Evolutionary conservation across 2,113 vertebrate species (phyloP), one percentile per base, ranked within the genome.

Genomic region (Neodon shergylaensis): DNA sequence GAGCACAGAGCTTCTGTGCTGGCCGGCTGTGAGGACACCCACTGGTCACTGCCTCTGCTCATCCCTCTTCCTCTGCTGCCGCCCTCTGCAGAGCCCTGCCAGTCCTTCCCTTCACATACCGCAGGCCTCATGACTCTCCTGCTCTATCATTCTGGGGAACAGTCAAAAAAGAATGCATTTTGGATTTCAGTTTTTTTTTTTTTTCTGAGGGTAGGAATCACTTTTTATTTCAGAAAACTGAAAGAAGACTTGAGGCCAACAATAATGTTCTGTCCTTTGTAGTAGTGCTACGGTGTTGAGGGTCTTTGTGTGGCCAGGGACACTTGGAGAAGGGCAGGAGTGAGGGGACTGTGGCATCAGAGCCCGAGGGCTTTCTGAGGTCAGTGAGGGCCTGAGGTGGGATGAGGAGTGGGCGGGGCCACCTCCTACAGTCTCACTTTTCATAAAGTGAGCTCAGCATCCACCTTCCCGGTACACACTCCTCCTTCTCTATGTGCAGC

Each of bases 191-290:
- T 3, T 33, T 79, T 28, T 19, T 14, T 28, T 19, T 14, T 42
- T 49, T 1, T 0, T 31, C 49, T 26, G 36, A 39, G 79, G 21
- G 12, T 82, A 82, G 78, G 19, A n/a, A 82, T 3, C 78, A 54
- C 49, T 36, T 81, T 58, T 81, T 58, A 54, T 81, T 82, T 58
- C 79, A 82, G 79, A 39, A 82, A 58, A 82, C 36, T 82, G 17
- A 81, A 52, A 22, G 33, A 58, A 24, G 4, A n/a, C 33, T 58
- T 82, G 79, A 82, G 22, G 36, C 52, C 22, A 52, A 1, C 58
- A 39, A 82, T 22, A 61, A 82, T 13, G 42, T 5, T 84, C 58
- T 44, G 82, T 9, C 82, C 26, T 65, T 65, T 65, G 44, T 44
- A 83, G 26, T 28, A 4, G 54, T 42, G n/a, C 81, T 31, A 24